phyloP scores from a whole-genome alignment of 2,797 vertebrate species.

The Phoeniculus purpureus region DNA sequence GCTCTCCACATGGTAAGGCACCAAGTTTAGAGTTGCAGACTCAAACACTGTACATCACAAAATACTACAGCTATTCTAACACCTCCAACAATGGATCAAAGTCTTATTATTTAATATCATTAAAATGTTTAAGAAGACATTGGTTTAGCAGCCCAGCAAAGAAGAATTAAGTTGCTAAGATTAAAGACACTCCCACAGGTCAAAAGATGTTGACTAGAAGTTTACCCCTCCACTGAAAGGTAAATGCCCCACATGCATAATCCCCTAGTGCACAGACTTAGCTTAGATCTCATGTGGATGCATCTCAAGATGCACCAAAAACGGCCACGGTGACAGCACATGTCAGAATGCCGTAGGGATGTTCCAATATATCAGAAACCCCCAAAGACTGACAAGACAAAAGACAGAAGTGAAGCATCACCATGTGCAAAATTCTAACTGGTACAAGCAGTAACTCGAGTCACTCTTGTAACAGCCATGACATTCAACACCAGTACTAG shows the following conservation, averaged over 20 bases:
- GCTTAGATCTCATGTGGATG: neutral
- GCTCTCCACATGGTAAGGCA: neutral
- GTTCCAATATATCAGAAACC: neutral
- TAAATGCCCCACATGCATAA: neutral
- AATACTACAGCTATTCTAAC: neutral
- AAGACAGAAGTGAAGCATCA: neutral
- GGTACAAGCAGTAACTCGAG: neutral
- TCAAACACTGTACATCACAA: neutral
- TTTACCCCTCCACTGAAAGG: neutral
- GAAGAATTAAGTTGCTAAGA: neutral
- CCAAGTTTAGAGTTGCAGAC: neutral
- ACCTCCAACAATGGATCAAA: neutral
- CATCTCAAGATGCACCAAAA: neutral
- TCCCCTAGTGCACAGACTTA: neutral
- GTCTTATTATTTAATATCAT: neutral
- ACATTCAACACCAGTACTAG: neutral
- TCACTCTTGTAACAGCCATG: neutral
- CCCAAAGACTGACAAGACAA: neutral
- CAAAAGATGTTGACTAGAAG: neutral
- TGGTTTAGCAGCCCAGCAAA: neutral
- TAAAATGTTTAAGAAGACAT: neutral
- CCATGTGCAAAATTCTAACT: neutral
- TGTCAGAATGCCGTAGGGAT: neutral
- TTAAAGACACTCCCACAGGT: neutral
- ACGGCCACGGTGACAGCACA: fast-evolving